phyloP scores from a whole-genome alignment of 1,140 invertebrate species.

The Teleopsis dalmanni region DNA sequence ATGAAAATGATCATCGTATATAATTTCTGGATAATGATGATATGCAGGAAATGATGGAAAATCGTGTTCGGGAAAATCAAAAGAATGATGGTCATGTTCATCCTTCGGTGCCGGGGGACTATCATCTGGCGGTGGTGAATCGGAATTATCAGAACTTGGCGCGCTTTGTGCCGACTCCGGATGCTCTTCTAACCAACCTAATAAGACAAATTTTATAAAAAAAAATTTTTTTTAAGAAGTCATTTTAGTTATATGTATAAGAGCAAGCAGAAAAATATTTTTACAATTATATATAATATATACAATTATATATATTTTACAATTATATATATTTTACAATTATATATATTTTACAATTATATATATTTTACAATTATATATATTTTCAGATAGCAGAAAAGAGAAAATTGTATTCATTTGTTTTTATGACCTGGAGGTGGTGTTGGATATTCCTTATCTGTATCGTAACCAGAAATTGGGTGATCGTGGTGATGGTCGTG shows the following conservation, averaged over 20 bases:
- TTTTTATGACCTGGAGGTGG: constrained; percentile 38
- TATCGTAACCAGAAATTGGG: constrained; percentile 21
- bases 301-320: too few relatives aligned
- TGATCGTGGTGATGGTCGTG: constrained; percentile 4
- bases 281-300: too few relatives aligned
- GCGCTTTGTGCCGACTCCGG: constrained; percentile 27
- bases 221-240: too few relatives aligned
- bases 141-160: constrained; percentile 19
- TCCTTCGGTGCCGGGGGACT: constrained; percentile 35
- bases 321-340: too few relatives aligned
- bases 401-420: too few relatives aligned
- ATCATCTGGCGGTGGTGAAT: constrained; percentile 36
- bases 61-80: constrained; percentile 30
- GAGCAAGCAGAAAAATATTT: too few relatives aligned
- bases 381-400: too few relatives aligned
- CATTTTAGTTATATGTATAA: too few relatives aligned
- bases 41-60: constrained; percentile 34
- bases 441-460: constrained; percentile 34
- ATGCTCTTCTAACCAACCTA: constrained; percentile 33
- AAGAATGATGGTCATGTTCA: constrained; percentile 25
- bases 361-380: too few relatives aligned
- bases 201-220: too few relatives aligned
- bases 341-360: too few relatives aligned
- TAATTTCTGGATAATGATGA: constrained; percentile 44
- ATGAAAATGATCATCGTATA: constrained; percentile 48